Percentiles rank a stretch among this genome's conserved stretches.
Conservation (phyloP, 2,888 invertebrate genomes). For the Meliscaeva auricollis region DNA sequence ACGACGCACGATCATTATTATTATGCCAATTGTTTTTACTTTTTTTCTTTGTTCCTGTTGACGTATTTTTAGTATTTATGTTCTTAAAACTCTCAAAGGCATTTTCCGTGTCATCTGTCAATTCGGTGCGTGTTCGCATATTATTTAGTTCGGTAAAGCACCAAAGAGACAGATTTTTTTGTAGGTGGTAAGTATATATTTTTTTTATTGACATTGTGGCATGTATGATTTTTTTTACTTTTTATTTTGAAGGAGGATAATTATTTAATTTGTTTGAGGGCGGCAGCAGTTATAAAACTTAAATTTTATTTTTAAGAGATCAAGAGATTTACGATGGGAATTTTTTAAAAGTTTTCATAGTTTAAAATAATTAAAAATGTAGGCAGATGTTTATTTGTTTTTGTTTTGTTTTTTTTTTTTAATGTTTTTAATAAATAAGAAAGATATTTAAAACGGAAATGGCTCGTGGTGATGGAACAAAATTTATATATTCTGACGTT, state of each 20-base stretch:
- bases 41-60: conserved; percentile 29
- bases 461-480: background rate
- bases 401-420: too few relatives aligned
- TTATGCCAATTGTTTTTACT: background rate
- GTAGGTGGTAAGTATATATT: conserved; percentile 25
- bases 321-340: conserved; percentile 47
- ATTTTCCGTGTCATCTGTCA: conserved; percentile 61
- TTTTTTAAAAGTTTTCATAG: background rate
- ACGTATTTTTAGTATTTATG: conserved; percentile 43
- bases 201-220: conserved; percentile 44
- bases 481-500: background rate
- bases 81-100: conserved; percentile 41
- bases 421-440: too few relatives aligned
- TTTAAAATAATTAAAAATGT: conserved; percentile 17
- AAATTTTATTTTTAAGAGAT: conserved; percentile 30
- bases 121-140: conserved; percentile 52
- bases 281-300: background rate
- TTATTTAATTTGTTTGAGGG: conserved; percentile 56
- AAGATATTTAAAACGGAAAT: background rate
- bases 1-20: background rate
- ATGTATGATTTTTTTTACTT: too few relatives aligned
- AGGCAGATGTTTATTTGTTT: conserved; percentile 19
- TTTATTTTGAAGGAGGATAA: conserved; percentile 21
- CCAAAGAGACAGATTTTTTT: conserved; percentile 1
- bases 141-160: conserved; percentile 37